phyloP scores from a whole-genome alignment of 1,140 invertebrate species.

The Drosophila lini region DNA sequence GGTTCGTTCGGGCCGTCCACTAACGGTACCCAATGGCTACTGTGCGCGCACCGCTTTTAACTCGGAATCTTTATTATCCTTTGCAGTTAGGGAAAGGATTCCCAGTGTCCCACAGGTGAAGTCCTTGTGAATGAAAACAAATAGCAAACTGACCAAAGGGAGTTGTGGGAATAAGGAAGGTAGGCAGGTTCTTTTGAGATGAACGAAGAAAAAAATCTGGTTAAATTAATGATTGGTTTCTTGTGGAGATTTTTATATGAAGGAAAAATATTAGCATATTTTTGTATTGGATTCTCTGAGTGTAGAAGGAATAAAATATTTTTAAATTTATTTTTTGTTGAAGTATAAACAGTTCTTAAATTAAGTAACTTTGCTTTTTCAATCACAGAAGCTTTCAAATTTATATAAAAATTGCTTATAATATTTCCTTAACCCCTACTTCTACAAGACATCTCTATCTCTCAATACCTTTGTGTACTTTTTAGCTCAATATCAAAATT shows the following conservation, averaged over 20 bases:
- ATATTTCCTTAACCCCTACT: not conserved
- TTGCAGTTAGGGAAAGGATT: slow-evolving; percentile 43
- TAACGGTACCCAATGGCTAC: slow-evolving; percentile 75
- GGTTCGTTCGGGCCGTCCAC: slow-evolving; percentile 53
- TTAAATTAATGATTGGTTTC: not conserved
- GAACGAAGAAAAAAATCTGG: not conserved
- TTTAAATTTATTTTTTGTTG: too few relatives aligned
- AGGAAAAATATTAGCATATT: not conserved
- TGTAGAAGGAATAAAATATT: not conserved
- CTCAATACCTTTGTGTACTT: not conserved
- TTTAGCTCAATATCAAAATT: not conserved
- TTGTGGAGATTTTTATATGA: not conserved
- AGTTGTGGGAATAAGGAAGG: slow-evolving; percentile 8
- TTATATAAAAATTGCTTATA: not conserved
- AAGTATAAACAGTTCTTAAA: too few relatives aligned
- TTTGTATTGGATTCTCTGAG: too few relatives aligned
- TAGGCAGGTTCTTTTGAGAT: not conserved
- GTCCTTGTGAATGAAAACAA: slow-evolving; percentile 53
- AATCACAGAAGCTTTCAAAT: not conserved
- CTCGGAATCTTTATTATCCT: slow-evolving; percentile 69
- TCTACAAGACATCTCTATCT: not conserved
- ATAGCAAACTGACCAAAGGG: slow-evolving; percentile 15
- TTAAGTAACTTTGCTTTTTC: not conserved
- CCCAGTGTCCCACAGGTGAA: slow-evolving; percentile 46
- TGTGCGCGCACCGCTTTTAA: slow-evolving; percentile 63